Percentiles rank a stretch among this genome's conserved stretches.
These are phyloP conservation scores for Galeopsomyia nigrocyanea DNA, from an alignment of 2,888 invertebrate genomes.

Conservation along the genomic window DNA sequence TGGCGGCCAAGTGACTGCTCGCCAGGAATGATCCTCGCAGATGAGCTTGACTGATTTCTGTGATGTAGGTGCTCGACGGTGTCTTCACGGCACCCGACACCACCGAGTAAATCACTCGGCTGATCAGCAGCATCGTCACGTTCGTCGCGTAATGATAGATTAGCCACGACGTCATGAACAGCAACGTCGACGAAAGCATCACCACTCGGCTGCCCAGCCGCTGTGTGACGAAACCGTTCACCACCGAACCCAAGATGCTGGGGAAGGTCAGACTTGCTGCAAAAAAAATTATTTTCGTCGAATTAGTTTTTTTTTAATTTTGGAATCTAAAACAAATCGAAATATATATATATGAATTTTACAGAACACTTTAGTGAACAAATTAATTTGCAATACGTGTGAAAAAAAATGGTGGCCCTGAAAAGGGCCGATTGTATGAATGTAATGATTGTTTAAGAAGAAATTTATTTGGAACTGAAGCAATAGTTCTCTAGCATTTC, in stretches of 20 bases:
- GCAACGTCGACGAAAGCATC: constrained; percentile 13
- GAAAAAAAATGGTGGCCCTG: too few species aligned
- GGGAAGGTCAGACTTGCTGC: constrained; percentile 35
- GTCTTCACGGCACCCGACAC: constrained; percentile 21
- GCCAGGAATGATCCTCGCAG: constrained; percentile 29
- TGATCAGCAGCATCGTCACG: neutral
- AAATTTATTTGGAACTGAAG: too few species aligned
- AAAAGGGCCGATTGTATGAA: too few species aligned
- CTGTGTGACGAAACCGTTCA: constrained; percentile 25
- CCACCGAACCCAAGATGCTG: constrained; percentile 28
- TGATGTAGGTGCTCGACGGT: constrained; percentile 22
- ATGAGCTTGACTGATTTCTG: constrained; percentile 35
- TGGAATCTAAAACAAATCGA: too few species aligned
- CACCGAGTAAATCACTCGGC: neutral
- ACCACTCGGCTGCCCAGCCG: constrained; percentile 19
- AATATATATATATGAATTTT: too few species aligned
- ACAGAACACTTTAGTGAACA: too few species aligned
- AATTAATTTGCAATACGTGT: too few species aligned
- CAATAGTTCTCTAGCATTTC: too few species aligned
- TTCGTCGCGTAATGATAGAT: constrained; percentile 22
- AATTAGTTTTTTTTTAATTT: too few species aligned
- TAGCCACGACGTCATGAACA: constrained; percentile 19
- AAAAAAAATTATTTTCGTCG: neutral
- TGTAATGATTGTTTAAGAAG: too few species aligned
- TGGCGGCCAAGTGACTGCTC: constrained; percentile 15